These are phyloP conservation scores for Malurus splendens DNA, from an alignment of 2,797 vertebrate genomes.

Conservation along the genomic window DNA sequence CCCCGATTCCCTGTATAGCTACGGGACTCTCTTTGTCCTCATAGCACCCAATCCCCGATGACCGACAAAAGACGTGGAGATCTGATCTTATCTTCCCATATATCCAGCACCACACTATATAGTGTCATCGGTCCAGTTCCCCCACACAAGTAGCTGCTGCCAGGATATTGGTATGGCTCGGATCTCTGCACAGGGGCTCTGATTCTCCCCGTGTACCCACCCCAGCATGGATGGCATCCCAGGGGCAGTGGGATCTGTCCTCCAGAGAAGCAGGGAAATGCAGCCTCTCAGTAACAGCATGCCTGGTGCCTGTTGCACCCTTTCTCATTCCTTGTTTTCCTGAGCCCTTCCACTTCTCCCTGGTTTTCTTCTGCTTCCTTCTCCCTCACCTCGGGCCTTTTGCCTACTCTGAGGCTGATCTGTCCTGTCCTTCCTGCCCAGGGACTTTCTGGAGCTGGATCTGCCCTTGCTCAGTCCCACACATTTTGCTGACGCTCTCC, in stretches of 20 bases:
- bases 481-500: background rate
- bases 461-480: background rate
- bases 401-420: background rate
- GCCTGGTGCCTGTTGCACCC: background rate
- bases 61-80: background rate
- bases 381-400: background rate
- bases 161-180: fast-evolving
- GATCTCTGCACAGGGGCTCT: background rate
- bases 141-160: background rate
- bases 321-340: fast-evolving
- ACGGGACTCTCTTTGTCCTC: background rate
- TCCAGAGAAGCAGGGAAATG: fast-evolving
- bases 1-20: background rate
- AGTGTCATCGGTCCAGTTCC: fast-evolving
- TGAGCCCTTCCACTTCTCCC: background rate
- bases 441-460: background rate
- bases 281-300: background rate
- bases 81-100: background rate
- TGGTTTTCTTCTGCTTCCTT: background rate
- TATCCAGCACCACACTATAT: background rate
- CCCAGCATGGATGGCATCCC: too few species aligned
- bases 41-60: too few species aligned
- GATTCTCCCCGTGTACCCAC: fast-evolving
- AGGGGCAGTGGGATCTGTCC: background rate
- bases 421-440: background rate